Evolutionary conservation across 1,140 invertebrate species (phyloP).

Genomic region (Euborellia annulipes): DNA sequence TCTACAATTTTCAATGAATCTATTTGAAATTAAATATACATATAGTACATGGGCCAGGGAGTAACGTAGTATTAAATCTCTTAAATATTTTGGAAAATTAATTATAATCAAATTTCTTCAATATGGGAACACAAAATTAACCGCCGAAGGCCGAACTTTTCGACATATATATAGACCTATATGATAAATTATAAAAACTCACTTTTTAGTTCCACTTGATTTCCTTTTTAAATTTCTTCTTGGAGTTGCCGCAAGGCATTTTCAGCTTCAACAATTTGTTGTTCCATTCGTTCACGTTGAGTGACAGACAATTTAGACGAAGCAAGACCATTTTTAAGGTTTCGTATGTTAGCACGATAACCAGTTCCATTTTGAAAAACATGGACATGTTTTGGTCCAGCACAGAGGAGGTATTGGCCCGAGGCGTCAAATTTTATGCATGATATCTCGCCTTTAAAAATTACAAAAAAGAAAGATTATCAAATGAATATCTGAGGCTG

Average conservation of each 20-base stretch:
- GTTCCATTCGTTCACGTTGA: conserved; percentile 54
- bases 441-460: conserved; percentile 52
- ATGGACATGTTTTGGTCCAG: conserved; percentile 58
- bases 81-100: too few relatives aligned
- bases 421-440: conserved; percentile 53
- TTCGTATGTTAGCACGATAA: conserved; percentile 46
- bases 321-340: conserved; percentile 44
- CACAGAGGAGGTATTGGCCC: conserved; percentile 54
- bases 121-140: too few relatives aligned
- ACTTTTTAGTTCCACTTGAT: too few relatives aligned
- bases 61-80: too few relatives aligned
- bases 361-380: conserved; percentile 71
- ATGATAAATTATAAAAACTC: too few relatives aligned
- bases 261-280: conserved; percentile 48
- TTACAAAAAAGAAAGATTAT: conserved; percentile 25
- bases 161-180: too few relatives aligned
- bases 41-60: too few relatives aligned
- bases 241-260: conserved; percentile 33
- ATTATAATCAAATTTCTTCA: too few relatives aligned
- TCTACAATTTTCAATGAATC: too few relatives aligned
- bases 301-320: conserved; percentile 34
- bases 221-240: conserved; percentile 23
- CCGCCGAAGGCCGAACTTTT: too few relatives aligned
- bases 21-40: too few relatives aligned
- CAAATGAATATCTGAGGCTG: not conserved